These are phyloP conservation scores for Calypte anna DNA, from an alignment of 2,113 vertebrate species.

Conservation along the genomic window DNA sequence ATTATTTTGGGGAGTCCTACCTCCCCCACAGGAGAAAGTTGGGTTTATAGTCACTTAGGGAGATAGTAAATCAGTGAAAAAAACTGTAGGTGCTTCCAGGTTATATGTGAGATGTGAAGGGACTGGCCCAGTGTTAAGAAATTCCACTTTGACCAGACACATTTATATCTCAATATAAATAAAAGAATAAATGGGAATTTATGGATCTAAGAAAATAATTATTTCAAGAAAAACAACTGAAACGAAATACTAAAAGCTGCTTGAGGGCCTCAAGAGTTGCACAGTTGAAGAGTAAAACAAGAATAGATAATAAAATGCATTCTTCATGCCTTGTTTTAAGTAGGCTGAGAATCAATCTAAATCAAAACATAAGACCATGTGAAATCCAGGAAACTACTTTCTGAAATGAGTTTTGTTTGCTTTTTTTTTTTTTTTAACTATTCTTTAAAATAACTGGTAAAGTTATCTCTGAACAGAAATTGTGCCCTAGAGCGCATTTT, in stretches of 20 bases:
- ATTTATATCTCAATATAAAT: neutral
- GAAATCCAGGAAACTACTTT: neutral
- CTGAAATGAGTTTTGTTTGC: neutral
- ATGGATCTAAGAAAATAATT: neutral
- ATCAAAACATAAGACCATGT: fast-evolving
- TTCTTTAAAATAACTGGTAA: neutral
- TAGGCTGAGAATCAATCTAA: neutral
- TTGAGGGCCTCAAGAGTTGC: neutral
- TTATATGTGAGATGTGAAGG: neutral
- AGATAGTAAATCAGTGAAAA: neutral
- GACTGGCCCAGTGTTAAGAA: neutral
- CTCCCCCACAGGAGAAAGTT: neutral
- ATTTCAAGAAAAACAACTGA: neutral
- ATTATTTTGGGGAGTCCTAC: neutral
- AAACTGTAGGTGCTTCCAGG: neutral
- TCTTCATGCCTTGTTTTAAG: neutral
- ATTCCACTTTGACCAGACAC: neutral
- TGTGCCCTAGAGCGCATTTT: neutral
- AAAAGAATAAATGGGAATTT: neutral
- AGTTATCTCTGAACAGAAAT: neutral
- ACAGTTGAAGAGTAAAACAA: neutral
- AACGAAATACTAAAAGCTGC: neutral
- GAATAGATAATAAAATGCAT: neutral
- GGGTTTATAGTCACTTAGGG: neutral
- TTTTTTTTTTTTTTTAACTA: neutral